Conservation (phyloP, 2,888 invertebrate genomes). For the Dryocosmus kuriphilus region DNA sequence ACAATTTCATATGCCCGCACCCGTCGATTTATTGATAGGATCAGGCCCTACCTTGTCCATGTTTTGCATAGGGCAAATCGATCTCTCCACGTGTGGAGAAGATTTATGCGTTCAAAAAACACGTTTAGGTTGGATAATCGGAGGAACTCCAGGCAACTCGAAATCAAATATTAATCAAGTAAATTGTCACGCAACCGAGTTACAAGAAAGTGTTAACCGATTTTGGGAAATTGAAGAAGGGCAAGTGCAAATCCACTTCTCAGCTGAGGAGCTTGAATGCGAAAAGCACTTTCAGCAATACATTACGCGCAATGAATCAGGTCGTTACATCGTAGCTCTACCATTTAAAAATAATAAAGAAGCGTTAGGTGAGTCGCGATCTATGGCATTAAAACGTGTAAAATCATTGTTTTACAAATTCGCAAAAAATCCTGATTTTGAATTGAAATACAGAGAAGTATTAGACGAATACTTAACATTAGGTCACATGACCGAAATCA, state of each 20-base stretch:
- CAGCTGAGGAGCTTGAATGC: constrained; percentile 55
- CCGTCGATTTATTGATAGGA: too few relatives aligned
- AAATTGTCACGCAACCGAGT: constrained; percentile 43
- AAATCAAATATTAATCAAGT: not conserved
- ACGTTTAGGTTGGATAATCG: constrained; percentile 54
- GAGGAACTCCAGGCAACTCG: constrained; percentile 38
- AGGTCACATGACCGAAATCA: constrained; percentile 41
- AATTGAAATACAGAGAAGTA: constrained; percentile 40
- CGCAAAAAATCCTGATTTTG: constrained; percentile 32
- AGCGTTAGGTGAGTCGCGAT: constrained; percentile 43
- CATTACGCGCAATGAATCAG: constrained; percentile 53
- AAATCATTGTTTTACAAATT: constrained; percentile 40
- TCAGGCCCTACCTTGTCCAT: too few relatives aligned
- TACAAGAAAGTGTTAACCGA: constrained; percentile 23
- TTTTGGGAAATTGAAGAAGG: constrained; percentile 62
- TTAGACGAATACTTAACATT: constrained; percentile 40
- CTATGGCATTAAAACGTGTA: constrained; percentile 43
- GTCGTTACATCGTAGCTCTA: constrained; percentile 48
- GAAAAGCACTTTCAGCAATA: constrained; percentile 59
- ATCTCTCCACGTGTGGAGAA: constrained; percentile 14
- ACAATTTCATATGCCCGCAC: constrained; percentile 46
- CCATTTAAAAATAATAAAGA: constrained; percentile 39
- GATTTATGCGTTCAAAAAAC: constrained; percentile 44
- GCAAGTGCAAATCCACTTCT: constrained; percentile 44
- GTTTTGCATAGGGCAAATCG: constrained; percentile 44